These are phyloP conservation scores for Chaetops frenatus DNA, from an alignment of 2,113 vertebrate species.

Conservation along the genomic window DNA sequence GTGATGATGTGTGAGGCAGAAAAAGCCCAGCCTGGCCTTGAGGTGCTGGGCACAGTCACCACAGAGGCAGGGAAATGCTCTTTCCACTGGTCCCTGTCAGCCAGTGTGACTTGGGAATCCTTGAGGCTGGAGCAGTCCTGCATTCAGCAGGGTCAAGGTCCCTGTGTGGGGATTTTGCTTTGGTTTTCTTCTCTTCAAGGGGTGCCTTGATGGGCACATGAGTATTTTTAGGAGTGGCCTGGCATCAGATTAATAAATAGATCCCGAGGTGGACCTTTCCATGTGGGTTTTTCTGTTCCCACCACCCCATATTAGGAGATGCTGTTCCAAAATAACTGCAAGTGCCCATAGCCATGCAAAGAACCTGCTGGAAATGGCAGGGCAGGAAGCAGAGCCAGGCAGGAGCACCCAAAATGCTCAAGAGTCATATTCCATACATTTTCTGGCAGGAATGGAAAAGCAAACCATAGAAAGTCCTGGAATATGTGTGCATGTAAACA, in stretches of 20 bases:
- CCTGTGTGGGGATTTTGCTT: background rate
- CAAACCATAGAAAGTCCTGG: background rate
- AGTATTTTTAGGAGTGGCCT: background rate
- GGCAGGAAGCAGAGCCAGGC: background rate
- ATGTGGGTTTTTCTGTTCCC: background rate
- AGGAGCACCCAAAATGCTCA: background rate
- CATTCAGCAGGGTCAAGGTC: background rate
- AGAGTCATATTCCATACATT: background rate
- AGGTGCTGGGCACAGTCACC: conserved; percentile 41
- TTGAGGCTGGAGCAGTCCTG: background rate
- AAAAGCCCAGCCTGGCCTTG: conserved; percentile 40
- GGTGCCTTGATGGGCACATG: background rate
- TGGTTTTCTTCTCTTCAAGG: background rate
- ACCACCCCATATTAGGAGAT: background rate
- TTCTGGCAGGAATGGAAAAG: background rate
- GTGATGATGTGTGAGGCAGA: conserved; percentile 60
- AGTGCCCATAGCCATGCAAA: background rate
- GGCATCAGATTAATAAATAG: background rate
- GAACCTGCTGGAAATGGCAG: background rate
- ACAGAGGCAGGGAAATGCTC: background rate
- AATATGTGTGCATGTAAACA: background rate
- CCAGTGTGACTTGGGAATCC: background rate
- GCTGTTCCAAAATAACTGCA: background rate
- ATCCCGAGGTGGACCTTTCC: background rate
- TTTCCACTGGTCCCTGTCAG: background rate